These are phyloP conservation scores for Wasmannia auropunctata DNA, from an alignment of 1,140 invertebrate species.

Conservation along the genomic window DNA sequence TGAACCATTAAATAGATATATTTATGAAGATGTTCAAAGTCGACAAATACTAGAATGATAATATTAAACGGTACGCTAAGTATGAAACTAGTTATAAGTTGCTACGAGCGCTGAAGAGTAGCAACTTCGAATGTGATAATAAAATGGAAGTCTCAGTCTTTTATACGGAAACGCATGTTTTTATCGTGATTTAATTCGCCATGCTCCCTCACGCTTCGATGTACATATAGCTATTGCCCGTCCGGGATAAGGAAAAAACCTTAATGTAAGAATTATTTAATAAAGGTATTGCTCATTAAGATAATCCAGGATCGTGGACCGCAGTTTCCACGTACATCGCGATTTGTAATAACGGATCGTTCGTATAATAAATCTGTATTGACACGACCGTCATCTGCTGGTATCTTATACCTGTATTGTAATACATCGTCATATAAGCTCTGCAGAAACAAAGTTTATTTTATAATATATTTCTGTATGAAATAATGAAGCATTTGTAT, in stretches of 20 bases:
- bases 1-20: slow-evolving; percentile 10
- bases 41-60: not conserved
- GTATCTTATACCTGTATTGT: not conserved
- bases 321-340: not conserved
- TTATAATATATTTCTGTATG: slow-evolving; percentile 31
- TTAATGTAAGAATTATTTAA: slow-evolving; percentile 21
- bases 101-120: not conserved
- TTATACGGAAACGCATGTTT: slow-evolving; percentile 31
- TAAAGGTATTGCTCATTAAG: not conserved
- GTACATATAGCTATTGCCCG: slow-evolving; percentile 25
- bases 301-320: not conserved
- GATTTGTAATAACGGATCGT: not conserved
- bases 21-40: slow-evolving; percentile 6
- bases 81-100: not conserved
- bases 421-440: not conserved
- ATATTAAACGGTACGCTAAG: slow-evolving; percentile 1
- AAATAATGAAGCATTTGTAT: not conserved
- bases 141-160: slow-evolving; percentile 13
- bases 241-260: not conserved
- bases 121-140: slow-evolving; percentile 42
- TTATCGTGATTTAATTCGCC: slow-evolving; percentile 38
- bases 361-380: not conserved
- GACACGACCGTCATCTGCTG: not conserved
- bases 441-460: slow-evolving; percentile 11
- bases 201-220: slow-evolving; percentile 25